phyloP scores from a whole-genome alignment of 2,797 vertebrate genomes.

The Galago senegalensis region DNA sequence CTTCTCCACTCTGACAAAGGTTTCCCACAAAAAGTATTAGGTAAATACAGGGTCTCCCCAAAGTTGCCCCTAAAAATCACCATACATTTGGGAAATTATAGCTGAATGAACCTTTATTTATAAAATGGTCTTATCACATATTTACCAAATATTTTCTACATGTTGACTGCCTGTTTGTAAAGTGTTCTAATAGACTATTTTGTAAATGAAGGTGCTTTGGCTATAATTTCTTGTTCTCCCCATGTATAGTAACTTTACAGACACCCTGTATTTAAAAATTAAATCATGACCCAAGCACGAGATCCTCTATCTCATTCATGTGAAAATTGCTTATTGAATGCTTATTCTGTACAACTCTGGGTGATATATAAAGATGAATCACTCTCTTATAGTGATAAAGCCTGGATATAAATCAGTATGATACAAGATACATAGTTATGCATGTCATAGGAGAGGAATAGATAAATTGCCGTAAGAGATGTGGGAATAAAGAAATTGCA shows the following conservation, averaged over 20 bases:
- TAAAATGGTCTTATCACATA: too few species aligned
- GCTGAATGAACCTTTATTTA: too few species aligned
- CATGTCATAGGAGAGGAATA: not conserved
- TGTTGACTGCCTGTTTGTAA: too few species aligned
- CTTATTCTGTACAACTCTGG: not conserved
- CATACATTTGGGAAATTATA: too few species aligned
- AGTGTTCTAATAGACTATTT: too few species aligned
- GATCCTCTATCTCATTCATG: not conserved
- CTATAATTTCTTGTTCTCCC: too few species aligned
- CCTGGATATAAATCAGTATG: not conserved
- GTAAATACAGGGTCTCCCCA: not conserved
- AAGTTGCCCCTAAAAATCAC: too few species aligned
- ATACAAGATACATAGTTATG: not conserved
- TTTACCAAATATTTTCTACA: too few species aligned
- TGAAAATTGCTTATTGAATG: slow-evolving; percentile 41
- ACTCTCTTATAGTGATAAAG: slow-evolving; percentile 44
- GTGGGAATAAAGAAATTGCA: not conserved
- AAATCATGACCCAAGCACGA: not conserved
- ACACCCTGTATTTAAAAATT: not conserved
- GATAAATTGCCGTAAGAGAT: not conserved
- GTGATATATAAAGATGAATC: slow-evolving; percentile 29
- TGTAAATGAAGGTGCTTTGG: too few species aligned
- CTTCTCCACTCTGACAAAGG: not conserved
- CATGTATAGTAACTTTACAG: too few species aligned
- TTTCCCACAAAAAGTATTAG: not conserved